Base-by-base conservation (phyloP, 2,113 vertebrate genomes). In the Lampris megalopsis region DNA sequence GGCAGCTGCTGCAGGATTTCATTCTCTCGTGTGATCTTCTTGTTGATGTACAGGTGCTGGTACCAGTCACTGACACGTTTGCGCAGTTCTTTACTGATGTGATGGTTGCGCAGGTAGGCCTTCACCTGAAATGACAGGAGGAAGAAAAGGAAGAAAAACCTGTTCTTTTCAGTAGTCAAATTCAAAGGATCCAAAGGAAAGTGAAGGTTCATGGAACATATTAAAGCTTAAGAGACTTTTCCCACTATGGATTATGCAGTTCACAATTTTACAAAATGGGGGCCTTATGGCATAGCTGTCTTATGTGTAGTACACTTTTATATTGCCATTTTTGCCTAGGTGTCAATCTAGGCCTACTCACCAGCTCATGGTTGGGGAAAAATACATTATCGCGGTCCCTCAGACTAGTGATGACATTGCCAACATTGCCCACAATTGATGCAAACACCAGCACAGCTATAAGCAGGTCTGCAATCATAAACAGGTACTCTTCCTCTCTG, bases 371-470 rank as follows among this genome's bases (percentile, higher is more conserved):
- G 57, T 97, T 94, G 0, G 97, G 97, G 82, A 96, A 96, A 85
- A 97, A 96, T 68, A 95, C 91, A 0, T 95, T 93, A 0, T 96
- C 94, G 0, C 96, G 93, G 0, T 93, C 87, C 11, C 93, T 92
- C 35, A 96, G 83, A 83, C 92, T 96, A 68, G 93, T 90, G 81
- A 98, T 94, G 72, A 96, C 94, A 0, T 93, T 94, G 2, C 95
- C 94, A 75, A 98, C 94, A 81, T 94, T 96, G 0, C 97, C 98
- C 57, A 96, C 96, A 70, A 99, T 87, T 38, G 96, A 96, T 43
- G 97, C 97, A 1, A 99, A 97, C 49, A 95, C 97, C 91, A 99
- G 91, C 82, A 99, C 95, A 0, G 97, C 95, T 75, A 98, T 94
- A 49, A 99, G 94, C 79, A 97, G 92, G 89, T 97, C 95, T 0